Evolutionary conservation across 2,888 invertebrate genomes (phyloP).

Genomic region (Diarsia mendica): DNA sequence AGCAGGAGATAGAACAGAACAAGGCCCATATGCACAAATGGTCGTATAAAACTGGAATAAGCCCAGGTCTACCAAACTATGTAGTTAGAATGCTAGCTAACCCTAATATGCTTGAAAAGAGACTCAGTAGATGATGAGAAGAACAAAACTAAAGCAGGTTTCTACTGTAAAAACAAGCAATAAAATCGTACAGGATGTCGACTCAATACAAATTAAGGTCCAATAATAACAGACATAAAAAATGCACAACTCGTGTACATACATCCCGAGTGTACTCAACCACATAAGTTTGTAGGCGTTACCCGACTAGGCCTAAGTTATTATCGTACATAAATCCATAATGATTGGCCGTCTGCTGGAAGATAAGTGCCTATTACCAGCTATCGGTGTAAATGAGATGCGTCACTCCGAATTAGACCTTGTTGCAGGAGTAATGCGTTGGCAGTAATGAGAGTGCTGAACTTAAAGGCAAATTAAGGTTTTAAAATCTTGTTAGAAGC

Average conservation of each 20-base stretch:
- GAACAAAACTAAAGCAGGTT: not conserved
- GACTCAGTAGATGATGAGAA: not conserved
- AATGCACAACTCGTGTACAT: conserved; percentile 47
- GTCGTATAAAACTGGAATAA: too few relatives aligned
- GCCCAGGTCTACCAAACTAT: too few relatives aligned
- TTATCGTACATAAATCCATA: conserved; percentile 84
- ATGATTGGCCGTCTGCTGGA: conserved; percentile 77
- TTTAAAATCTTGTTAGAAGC: conserved; percentile 28
- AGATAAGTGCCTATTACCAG: conserved; percentile 78
- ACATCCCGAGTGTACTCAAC: conserved; percentile 31
- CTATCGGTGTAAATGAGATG: conserved; percentile 81
- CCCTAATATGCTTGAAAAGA: not conserved
- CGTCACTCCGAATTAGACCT: conserved; percentile 73
- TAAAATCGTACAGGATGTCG: conserved; percentile 34
- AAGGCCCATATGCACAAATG: too few relatives aligned
- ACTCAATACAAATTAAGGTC: conserved; percentile 44
- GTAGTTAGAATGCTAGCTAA: not conserved
- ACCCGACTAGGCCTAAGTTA: conserved; percentile 70
- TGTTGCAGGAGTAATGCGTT: conserved; percentile 73
- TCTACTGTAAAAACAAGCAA: not conserved
- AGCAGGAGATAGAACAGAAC: too few relatives aligned
- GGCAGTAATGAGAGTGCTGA: conserved; percentile 66
- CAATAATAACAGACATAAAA: conserved; percentile 53
- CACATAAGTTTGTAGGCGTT: conserved; percentile 69
- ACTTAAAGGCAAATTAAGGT: conserved; percentile 38